These are phyloP conservation scores for Alouatta palliata DNA, from an alignment of 2,113 vertebrate species.

Conservation along the genomic window DNA sequence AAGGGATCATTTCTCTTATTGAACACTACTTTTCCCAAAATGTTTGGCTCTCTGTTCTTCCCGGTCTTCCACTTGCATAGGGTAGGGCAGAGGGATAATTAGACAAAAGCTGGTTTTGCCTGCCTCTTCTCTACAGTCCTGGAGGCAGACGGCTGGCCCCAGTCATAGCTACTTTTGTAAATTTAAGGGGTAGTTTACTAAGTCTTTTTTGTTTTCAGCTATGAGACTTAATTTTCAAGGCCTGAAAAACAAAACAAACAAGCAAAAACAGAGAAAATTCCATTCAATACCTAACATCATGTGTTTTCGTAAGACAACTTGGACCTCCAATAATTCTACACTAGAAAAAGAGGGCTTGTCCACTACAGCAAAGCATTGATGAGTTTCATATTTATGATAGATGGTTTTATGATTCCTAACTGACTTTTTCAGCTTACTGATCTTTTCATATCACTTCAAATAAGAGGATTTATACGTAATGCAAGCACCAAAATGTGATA, in stretches of 20 bases:
- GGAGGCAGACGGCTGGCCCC: background rate
- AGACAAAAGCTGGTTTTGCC: background rate
- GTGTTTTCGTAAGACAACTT: background rate
- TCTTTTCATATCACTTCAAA: constrained; percentile 24
- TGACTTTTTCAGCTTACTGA: background rate
- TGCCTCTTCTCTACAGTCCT: background rate
- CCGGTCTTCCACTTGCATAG: background rate
- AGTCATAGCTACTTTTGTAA: background rate
- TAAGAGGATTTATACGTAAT: background rate
- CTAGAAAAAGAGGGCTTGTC: background rate
- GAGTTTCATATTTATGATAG: background rate
- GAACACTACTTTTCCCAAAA: background rate
- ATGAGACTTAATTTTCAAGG: constrained; percentile 26
- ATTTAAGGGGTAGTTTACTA: background rate
- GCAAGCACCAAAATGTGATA: background rate
- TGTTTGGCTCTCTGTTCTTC: background rate
- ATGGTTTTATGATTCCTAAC: background rate
- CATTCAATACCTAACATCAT: background rate
- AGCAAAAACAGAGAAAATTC: background rate
- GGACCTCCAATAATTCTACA: background rate
- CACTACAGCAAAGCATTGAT: background rate
- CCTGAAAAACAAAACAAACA: background rate
- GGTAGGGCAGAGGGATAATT: background rate
- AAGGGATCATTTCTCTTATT: background rate
- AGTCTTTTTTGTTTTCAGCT: background rate